Base-by-base conservation (phyloP, 2,113 vertebrate genomes). In the Xiphias gladius region DNA sequence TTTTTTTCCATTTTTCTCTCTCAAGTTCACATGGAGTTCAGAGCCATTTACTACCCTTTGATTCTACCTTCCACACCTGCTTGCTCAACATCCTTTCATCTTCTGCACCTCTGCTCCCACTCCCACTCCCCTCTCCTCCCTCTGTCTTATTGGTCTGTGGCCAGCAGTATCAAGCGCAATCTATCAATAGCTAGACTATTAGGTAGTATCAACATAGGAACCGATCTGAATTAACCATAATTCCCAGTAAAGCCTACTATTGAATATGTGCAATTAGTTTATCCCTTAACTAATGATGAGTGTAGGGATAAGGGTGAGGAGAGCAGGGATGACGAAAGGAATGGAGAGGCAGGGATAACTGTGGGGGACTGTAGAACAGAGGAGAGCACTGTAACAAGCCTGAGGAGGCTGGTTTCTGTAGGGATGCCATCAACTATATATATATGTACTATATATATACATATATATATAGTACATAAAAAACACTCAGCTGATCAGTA, bases 231-330 rank as follows among this genome's bases (percentile, higher is more conserved):
- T 91, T 83, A 87, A 84, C 79, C 28, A 68, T 88, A 82, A 92
- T 84, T 54, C 85, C 76, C 52, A 76, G 80, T 88, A 88, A 90
- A 89, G 87, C 91, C 84, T 55, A 2, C 39, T 89, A 92, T 92
- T 90, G 92, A 94, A 93, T 86, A 82, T 86, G 72, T 86, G 82
- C 85, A 83, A 89, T 93, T 92, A 87, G 79, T 87, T 92, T 88
- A 87, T 81, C 84, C 75, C 71, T 84, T 88, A 90, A 91, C 87
- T 86, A 87, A 89, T 79, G 72, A 83, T 72, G 68, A 59, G 68
- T 84, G 84, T 67, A 58, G 43, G 79, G 67, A 80, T 50, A 76
- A 73, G 72, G 81, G 85, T 74, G 85, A 90, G 68, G 80, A 75
- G 75, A 80, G 59, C 68, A 82, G 80, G 65, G 79, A 32, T 43